Evolutionary conservation across 2,797 vertebrate genomes (phyloP).

Genomic region (Aselliscus stoliczkanus): DNA sequence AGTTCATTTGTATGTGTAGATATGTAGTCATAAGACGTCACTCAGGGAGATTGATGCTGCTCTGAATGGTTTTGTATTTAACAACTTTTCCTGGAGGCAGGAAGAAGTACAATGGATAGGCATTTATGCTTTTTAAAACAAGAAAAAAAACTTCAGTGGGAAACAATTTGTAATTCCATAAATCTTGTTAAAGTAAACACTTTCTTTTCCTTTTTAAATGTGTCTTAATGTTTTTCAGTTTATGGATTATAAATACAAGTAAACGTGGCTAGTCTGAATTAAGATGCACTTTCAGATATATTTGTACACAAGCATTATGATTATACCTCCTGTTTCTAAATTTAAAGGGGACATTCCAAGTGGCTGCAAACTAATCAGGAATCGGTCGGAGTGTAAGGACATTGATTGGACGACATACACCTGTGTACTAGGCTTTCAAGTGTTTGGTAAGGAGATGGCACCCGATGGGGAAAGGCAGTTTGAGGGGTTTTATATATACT

Average conservation of each 20-base stretch:
- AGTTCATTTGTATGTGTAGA: neutral
- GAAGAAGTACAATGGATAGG: neutral
- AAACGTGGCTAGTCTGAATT: conserved; percentile 55
- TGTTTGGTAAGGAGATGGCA: conserved; percentile 88
- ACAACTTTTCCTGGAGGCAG: neutral
- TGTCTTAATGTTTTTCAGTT: conserved; percentile 46
- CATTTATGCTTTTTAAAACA: conserved; percentile 11
- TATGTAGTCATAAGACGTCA: neutral
- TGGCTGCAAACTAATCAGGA: conserved; percentile 95
- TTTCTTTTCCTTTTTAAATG: conserved; percentile 42
- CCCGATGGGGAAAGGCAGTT: neutral
- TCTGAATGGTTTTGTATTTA: conserved; percentile 34
- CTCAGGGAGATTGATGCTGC: neutral
- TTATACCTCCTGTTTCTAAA: conserved; percentile 56
- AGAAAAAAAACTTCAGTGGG: neutral
- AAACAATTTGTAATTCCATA: conserved; percentile 32
- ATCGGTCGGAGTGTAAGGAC: conserved; percentile 97
- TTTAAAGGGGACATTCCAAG: conserved; percentile 93
- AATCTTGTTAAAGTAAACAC: neutral
- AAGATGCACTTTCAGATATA: conserved; percentile 34
- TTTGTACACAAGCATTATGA: conserved; percentile 38
- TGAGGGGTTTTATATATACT: neutral
- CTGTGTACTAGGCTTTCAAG: conserved; percentile 97
- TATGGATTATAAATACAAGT: conserved; percentile 61
- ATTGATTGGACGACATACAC: conserved; percentile 97